Evolutionary conservation across 2,888 invertebrate genomes (phyloP), one percentile per base, ranked within the genome.

Genomic region (Bellardia pandia): DNA sequence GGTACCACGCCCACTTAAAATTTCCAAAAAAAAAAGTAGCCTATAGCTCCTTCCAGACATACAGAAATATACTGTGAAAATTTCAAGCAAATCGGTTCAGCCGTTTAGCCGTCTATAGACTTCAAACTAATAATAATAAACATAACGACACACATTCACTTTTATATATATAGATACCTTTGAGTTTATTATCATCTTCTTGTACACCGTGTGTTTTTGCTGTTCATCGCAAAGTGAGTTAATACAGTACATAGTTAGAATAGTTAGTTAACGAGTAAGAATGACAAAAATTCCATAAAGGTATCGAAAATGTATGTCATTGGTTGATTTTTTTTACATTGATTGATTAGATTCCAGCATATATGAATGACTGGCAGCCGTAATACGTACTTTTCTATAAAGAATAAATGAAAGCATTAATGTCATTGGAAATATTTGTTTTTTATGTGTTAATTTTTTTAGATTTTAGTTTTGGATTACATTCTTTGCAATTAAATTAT

Each of bases 251-350:
- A 2, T 33, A 37, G 45, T 58, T 23, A 5, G 9, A 23, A 23
- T 11, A 58, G 58, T 30, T 5, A 74, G 42, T 74, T 58, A 66
- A 53, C 66, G 40, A 79, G 30, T 66, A 40, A 75, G 40, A 75
- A 68, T 53, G 66, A 68, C 16, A 53, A 40, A 66, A 81, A 81
- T 66, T 66, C 66, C 64, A 11, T 58, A 74, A 66, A 74, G 58
- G 23, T 68, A 48, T 75, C 37, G 62, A 66, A 68, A 45, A 82
- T 68, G 60, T 66, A 69, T 81, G 75, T 75, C 75, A 81, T 62
- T 51, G 51, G 40, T 62, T 62, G 66, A 64, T 23, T 53, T 60
- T 80, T 11, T 80, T 75, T 37, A 51, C 51, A 68, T 53, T 76
- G 68, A 76, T 82, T 82, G 76, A 82, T 58, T 68, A 58, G n/a